Evolutionary conservation across 2,113 vertebrate genomes (phyloP).

Genomic region (Blennius ocellaris): DNA sequence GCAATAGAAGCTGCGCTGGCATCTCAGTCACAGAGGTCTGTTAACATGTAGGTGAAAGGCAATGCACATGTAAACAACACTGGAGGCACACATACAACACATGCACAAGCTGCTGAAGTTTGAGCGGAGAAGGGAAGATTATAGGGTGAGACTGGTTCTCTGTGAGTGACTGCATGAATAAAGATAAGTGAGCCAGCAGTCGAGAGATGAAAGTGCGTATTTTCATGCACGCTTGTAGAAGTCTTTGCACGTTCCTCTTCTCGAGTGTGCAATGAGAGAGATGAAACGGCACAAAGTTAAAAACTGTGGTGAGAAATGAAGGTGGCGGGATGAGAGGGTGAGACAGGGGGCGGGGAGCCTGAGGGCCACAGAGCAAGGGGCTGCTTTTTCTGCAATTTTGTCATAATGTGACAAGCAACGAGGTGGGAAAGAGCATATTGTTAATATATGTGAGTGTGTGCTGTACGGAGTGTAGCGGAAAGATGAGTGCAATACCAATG

Average conservation of each 20-base stretch:
- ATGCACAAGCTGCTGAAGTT: constrained; percentile 7
- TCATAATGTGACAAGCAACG: constrained; percentile 20
- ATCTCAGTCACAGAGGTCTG: constrained; percentile 41
- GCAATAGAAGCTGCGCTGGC: constrained; percentile 32
- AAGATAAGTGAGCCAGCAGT: constrained; percentile 51
- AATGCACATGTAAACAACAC: constrained; percentile 20
- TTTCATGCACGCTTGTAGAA: not conserved
- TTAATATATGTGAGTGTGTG: constrained; percentile 1
- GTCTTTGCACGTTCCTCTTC: not conserved
- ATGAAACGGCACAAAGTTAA: not conserved
- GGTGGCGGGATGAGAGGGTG: constrained; percentile 7
- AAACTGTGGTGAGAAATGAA: not conserved
- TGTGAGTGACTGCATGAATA: constrained; percentile 64
- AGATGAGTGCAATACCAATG: constrained; percentile 39
- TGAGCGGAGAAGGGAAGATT: constrained; percentile 59
- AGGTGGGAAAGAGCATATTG: constrained; percentile 18
- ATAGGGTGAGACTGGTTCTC: constrained; percentile 57
- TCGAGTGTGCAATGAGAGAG: constrained; percentile 1
- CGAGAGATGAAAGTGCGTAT: constrained; percentile 29
- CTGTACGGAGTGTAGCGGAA: constrained; percentile 2
- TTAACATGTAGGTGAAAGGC: constrained; percentile 43
- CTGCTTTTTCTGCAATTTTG: constrained; percentile 13
- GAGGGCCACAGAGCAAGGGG: constrained; percentile 24
- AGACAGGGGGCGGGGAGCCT: constrained; percentile 1
- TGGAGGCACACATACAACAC: constrained; percentile 11